Evolutionary conservation across 1,140 invertebrate species (phyloP), one percentile per base, ranked within the genome.

Genomic region (Latrodectus geometricus): DNA sequence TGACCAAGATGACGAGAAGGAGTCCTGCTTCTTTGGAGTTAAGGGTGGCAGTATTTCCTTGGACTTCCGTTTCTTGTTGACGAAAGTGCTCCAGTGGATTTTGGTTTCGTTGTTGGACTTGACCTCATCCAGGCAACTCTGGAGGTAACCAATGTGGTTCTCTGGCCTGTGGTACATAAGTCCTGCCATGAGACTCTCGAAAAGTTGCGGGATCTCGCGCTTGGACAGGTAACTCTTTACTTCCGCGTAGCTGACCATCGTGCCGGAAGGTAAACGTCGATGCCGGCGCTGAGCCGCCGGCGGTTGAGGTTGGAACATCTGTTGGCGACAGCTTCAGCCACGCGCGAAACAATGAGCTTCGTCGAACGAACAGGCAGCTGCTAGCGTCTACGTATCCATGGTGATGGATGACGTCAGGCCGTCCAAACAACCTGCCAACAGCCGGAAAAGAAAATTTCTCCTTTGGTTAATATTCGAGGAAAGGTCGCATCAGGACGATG

Each of bases 101-200:
- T 82, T 87, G 23, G 72, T 73, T 7, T 82, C 86, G 9, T 61
- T 52, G 66, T 69, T 70, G 8, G 78, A 15, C 20, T 78, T 81
- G 8, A 82, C 78, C 35, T 87, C 78, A n/a, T 87, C 86, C 8
- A 87, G 86, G 52, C 86, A 87, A 0, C 21, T 76, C 20, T 87
- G 86, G 4, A 87, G 74, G 20, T 87, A 87, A 35, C 69, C 66
- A 56, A 87, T 87, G 86, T 87, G 86, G 74, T 87, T 82, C 21
- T 87, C 86, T 14, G 86, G 86, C 61, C 86, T 69, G 74, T 87
- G 78, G 48, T 87, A 87, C 86, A 87, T 87, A 11, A 87, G 79
- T 66, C 86, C 86, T 20, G 86, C 86, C 86, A 87, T 87, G 14
- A 87, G 66, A 69, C 78, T 82, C 21, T 81, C 79, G 65, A 87